Base-by-base conservation (phyloP, 1,140 invertebrate species). In the Zaprionus kolodkinae region DNA sequence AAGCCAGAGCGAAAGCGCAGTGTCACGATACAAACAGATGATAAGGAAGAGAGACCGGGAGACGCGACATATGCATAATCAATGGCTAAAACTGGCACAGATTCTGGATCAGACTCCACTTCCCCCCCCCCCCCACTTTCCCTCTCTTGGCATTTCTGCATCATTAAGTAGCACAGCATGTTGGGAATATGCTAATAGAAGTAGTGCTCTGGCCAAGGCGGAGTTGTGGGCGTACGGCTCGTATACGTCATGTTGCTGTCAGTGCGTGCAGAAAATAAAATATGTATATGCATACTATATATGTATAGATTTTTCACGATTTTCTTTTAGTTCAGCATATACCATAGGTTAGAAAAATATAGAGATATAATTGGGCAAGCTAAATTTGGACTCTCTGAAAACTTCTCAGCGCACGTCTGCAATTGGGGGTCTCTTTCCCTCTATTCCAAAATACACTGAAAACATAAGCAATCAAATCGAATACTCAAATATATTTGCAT, bases 111-210 rank as follows among this genome's bases (percentile, higher is more conserved):
- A 83, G 21, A 72, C 87, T 88, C 71, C 43, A 50, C 67, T 62
- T 78, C 50, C 57, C 52, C 59, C 43, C 59, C 12, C 4, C 25
- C 21, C 21, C 21, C 21, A 1, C 21, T 21, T 2, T 61, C 50
- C 48, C 73, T 61, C 67, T 15, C 40, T 45, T 45, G 40, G 76
- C 79, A 73, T 84, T 70, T 76, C 67, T 72, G 76, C 83, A 82
- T 86, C 79, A 86, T 86, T 86, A 86, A 82, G 76, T 79, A 78
- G 82, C 82, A 76, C 76, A 73, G 65, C 78, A 70, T 79, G 78
- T 72, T 60, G 76, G 65, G 63, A 78, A 78, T 85, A 75, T 85
- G 78, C 72, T 81, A 69, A 81, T 81, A 78, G 62, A 36, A 62
- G 27, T 6, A 50, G 17, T 11, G 43, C 36, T 38, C 36, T 38